Evolutionary conservation across 2,113 vertebrate genomes (phyloP).

Genomic region (Emydocephalus ijimae): DNA sequence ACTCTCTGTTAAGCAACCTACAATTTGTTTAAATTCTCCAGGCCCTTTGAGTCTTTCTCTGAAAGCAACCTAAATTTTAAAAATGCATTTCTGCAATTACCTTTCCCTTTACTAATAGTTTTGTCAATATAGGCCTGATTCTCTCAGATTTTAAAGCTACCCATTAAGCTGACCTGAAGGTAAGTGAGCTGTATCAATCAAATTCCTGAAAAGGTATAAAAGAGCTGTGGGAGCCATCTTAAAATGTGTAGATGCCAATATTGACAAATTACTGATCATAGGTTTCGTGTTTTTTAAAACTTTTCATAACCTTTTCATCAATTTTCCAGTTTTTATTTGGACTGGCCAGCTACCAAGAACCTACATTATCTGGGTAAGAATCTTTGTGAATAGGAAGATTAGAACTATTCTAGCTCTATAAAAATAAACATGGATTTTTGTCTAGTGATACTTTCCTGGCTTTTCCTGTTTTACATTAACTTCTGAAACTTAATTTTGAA

Average conservation of each 20-base stretch:
- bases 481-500: background rate
- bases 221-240: background rate
- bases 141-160: background rate
- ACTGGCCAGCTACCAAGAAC: background rate
- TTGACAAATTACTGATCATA: background rate
- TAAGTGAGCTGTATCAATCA: background rate
- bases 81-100: background rate
- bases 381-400: background rate
- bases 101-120: background rate
- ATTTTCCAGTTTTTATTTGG: background rate
- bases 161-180: background rate
- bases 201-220: background rate
- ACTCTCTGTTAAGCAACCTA: background rate
- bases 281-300: background rate
- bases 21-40: background rate
- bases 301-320: background rate
- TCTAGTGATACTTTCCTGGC: background rate
- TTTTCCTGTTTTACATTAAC: background rate
- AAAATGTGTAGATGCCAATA: background rate
- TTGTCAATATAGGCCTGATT: background rate
- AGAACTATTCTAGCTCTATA: background rate
- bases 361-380: background rate
- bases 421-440: background rate
- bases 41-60: background rate
- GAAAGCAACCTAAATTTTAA: background rate